These are phyloP conservation scores for Ethmia dodecea DNA, from an alignment of 2,888 invertebrate genomes.

Conservation along the genomic window DNA sequence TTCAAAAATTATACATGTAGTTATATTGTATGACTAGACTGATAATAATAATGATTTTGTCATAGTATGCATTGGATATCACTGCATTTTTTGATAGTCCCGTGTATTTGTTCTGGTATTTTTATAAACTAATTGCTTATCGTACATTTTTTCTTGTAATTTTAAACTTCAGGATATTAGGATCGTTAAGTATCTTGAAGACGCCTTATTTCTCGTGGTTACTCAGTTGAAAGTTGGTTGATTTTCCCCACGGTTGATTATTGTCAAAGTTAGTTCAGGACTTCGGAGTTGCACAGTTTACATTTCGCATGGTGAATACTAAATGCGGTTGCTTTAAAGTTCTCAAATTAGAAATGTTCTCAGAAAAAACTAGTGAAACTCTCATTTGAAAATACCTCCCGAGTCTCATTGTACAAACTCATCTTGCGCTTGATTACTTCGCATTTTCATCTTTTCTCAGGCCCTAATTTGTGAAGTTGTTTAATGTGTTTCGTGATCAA, in stretches of 20 bases:
- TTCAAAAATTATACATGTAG: no score
- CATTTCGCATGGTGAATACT: conserved; percentile 46
- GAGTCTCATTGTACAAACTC: background rate
- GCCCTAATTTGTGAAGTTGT: no score
- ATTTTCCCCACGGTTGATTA: conserved; percentile 45
- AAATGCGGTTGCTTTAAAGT: conserved; percentile 35
- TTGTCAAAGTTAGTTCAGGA: conserved; percentile 48
- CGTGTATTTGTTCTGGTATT: no score
- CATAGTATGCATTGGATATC: no score
- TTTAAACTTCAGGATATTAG: no score
- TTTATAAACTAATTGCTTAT: no score
- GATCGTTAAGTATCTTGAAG: background rate
- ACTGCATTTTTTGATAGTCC: no score
- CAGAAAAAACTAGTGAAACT: conserved; percentile 33
- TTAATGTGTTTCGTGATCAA: no score
- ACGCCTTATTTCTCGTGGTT: conserved; percentile 3
- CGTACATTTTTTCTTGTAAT: no score
- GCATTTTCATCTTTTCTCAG: no score
- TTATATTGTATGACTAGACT: no score
- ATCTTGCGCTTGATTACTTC: background rate
- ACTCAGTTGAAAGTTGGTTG: conserved; percentile 24
- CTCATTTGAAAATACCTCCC: conserved; percentile 12
- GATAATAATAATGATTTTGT: no score
- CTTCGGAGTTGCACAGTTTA: conserved; percentile 38
- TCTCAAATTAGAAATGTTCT: conserved; percentile 32